Percentiles rank a stretch among this genome's conserved stretches.
Conservation (phyloP, 1,140 invertebrate genomes). For the Tetragnatha versicolor region DNA sequence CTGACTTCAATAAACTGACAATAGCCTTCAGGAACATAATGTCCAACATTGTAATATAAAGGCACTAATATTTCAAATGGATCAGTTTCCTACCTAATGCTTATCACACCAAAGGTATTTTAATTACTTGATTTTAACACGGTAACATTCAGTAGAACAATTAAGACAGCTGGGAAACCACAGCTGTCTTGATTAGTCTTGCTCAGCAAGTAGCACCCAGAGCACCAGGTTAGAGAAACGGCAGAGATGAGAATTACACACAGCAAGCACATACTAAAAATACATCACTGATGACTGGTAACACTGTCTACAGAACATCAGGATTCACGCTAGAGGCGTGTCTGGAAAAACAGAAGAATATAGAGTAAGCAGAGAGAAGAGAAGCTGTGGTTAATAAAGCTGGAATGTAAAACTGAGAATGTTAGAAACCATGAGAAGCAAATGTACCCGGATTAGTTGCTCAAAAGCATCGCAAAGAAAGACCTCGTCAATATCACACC, state of each 20-base stretch:
- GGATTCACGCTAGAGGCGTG: conserved; percentile 44
- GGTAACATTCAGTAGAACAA: conserved; percentile 44
- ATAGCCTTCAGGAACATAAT: conserved; percentile 22
- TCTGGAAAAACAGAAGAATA: conserved; percentile 51
- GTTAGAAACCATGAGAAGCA: too few species aligned
- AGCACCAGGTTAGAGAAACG: conserved; percentile 51
- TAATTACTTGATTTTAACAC: conserved; percentile 41
- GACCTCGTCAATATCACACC: too few species aligned
- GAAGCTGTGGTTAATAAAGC: too few species aligned
- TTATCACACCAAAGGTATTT: conserved; percentile 52
- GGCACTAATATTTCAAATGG: conserved; percentile 48
- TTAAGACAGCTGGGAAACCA: conserved; percentile 49
- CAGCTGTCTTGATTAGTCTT: conserved; percentile 53
- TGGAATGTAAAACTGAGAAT: not conserved
- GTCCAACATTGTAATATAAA: conserved; percentile 32
- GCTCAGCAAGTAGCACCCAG: conserved; percentile 50
- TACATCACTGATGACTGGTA: conserved; percentile 47
- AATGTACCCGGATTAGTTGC: too few species aligned
- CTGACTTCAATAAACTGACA: conserved; percentile 5
- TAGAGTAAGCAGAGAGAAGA: conserved; percentile 39
- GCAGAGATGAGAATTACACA: conserved; percentile 50
- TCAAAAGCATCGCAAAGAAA: too few species aligned
- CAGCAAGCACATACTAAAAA: conserved; percentile 44
- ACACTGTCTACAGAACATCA: conserved; percentile 49
- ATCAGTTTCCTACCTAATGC: conserved; percentile 41